These are phyloP conservation scores for Casuarius casuarius DNA, from an alignment of 2,113 vertebrate genomes.

Conservation along the genomic window DNA sequence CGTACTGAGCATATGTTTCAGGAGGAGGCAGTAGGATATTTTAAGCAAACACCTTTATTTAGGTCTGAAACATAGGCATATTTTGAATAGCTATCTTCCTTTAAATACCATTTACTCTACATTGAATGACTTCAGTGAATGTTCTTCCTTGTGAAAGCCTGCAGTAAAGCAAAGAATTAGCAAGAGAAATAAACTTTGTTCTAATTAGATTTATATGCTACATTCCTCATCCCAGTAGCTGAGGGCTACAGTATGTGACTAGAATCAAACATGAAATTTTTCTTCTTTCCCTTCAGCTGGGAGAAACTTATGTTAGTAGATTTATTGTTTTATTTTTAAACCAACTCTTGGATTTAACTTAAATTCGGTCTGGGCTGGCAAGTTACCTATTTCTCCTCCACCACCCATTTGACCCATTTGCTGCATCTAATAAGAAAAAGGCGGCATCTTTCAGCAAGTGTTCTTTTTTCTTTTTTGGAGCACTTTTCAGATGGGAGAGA, in stretches of 20 bases:
- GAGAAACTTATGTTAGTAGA: background rate
- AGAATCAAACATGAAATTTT: background rate
- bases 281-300: background rate
- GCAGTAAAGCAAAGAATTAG: slow-evolving; percentile 23
- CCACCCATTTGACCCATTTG: background rate
- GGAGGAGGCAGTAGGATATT: background rate
- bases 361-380: background rate
- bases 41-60: background rate
- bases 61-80: background rate
- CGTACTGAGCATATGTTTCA: background rate
- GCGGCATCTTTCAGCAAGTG: background rate
- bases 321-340: background rate
- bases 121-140: background rate
- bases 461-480: background rate
- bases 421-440: background rate
- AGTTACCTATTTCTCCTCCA: background rate
- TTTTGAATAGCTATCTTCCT: background rate
- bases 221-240: background rate
- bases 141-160: background rate
- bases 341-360: background rate
- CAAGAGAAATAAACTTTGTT: slow-evolving; percentile 15
- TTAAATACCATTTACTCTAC: slow-evolving; percentile 3
- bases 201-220: background rate
- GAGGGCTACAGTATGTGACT: background rate
- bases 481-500: background rate